Evolutionary conservation across 2,888 invertebrate genomes (phyloP).

Genomic region (Epsilonema sp.): DNA sequence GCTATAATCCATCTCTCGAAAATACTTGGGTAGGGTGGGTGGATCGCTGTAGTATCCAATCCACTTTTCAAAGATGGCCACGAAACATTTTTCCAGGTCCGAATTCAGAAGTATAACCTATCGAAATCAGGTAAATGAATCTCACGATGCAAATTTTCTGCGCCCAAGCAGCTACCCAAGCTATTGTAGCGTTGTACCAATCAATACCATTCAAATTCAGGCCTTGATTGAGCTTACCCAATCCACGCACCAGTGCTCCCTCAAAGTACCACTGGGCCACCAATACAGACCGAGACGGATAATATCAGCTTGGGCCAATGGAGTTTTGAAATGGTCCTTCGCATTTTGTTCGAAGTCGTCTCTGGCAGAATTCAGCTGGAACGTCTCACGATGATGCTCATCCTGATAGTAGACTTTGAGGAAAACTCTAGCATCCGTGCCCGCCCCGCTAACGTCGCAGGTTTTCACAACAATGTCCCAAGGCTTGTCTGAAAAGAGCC

Average conservation of each 20-base stretch:
- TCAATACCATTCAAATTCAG: too few relatives aligned
- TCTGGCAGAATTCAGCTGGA: slow-evolving; percentile 14
- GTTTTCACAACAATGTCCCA: slow-evolving; percentile 21
- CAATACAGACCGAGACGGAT: slow-evolving; percentile 18
- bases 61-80: slow-evolving; percentile 9
- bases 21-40: slow-evolving; percentile 9
- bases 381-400: slow-evolving; percentile 15
- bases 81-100: slow-evolving; percentile 6
- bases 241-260: slow-evolving; percentile 16
- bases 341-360: slow-evolving; percentile 18
- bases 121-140: not conserved
- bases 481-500: not conserved
- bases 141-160: too few relatives aligned
- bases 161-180: too few relatives aligned
- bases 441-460: slow-evolving; percentile 15
- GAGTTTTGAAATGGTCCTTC: slow-evolving; percentile 16
- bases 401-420: slow-evolving; percentile 17
- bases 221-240: too few relatives aligned
- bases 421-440: slow-evolving; percentile 18
- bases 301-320: slow-evolving; percentile 16
- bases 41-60: slow-evolving; percentile 11
- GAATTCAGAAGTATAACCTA: slow-evolving; percentile 9
- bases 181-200: too few relatives aligned
- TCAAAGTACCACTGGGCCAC: slow-evolving; percentile 18
- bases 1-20: slow-evolving; percentile 6